A percentile compares a stretch with the other conserved stretches of the same genome.
Evolutionary conservation across 1,140 invertebrate genomes (phyloP).

Genomic region (Acyrthosiphon pisum): DNA sequence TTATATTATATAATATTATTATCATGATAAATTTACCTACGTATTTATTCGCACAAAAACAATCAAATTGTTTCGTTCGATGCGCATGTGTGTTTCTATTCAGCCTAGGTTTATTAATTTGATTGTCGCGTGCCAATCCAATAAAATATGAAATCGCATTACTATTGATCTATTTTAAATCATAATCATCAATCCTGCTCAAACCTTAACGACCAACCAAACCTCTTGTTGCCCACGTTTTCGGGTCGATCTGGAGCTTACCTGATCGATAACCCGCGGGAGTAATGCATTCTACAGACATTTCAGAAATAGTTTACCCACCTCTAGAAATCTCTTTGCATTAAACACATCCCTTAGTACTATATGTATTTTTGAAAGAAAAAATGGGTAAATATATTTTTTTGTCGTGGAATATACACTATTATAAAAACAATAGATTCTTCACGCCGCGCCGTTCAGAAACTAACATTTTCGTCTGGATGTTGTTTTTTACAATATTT

Average conservation of each 20-base stretch:
- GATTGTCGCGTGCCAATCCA: neutral
- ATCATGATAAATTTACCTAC: neutral
- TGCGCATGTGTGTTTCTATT: neutral
- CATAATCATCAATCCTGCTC: neutral
- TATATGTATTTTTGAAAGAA: neutral
- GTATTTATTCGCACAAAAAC: neutral
- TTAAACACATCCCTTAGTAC: neutral
- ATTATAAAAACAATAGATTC: neutral
- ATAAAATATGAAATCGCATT: neutral
- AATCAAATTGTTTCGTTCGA: neutral
- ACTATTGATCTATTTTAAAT: neutral
- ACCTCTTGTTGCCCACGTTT: neutral
- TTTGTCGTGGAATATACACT: neutral
- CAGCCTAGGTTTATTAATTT: neutral
- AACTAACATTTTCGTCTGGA: neutral
- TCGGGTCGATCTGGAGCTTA: neutral
- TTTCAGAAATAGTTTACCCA: neutral
- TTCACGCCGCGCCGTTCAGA: neutral
- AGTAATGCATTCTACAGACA: neutral
- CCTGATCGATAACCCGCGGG: neutral
- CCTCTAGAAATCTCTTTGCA: neutral
- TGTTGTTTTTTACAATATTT: neutral
- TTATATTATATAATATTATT: neutral
- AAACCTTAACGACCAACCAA: neutral
- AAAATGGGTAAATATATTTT: neutral